Evolutionary conservation across 1,140 invertebrate genomes (phyloP), one percentile per base, ranked within the genome.

Genomic region (Drosophila fuyamai): DNA sequence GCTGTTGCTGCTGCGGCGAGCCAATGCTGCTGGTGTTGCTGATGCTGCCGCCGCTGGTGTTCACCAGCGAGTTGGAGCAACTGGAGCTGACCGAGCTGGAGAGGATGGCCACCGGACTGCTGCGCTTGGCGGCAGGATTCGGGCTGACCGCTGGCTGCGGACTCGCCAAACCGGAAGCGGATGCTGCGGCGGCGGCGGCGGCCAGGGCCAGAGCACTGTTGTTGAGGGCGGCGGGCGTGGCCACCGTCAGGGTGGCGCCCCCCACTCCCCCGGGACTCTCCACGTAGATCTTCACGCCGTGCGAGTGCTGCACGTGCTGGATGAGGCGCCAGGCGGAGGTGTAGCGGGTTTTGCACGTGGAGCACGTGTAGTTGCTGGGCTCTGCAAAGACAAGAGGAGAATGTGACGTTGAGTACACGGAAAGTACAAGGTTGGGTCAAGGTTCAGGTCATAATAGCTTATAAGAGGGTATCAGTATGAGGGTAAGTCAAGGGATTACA

Each of bases 271-370:
- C 58, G 0, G 76, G 53, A n/a, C 80, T 35, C 58, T 97, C 96
- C 29, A 96, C 94, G 93, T 98, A 99, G 77, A 99, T 97, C 92
- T 98, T 97, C 65, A 98, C 96, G 16, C 98, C 98, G 92, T 99
- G 98, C 50, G 96, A 95, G 76, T 96, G 96, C 93, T 99, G 98
- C 14, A 97, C 98, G 92, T 99, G 98, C 92, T 99, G 98, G 10
- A 99, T 94, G 70, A 99, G 94, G 47, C 96, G 94, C 98, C 98
- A 99, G 0, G 98, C 98, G 23, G 98, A 98, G 76, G 96, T 95
- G 55, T 97, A 95, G 44, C 97, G 95, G 56, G 96, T 95, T 78
- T 98, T 98, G 93, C 98, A 99, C 36, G 98, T 98, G 14, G 96
- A 98, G 93, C 98, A 99, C 43, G 98, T 96, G 92, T 98, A 97